These are phyloP conservation scores for Lasioglossum oenotherae DNA, from an alignment of 2,888 invertebrate genomes.

Conservation along the genomic window DNA sequence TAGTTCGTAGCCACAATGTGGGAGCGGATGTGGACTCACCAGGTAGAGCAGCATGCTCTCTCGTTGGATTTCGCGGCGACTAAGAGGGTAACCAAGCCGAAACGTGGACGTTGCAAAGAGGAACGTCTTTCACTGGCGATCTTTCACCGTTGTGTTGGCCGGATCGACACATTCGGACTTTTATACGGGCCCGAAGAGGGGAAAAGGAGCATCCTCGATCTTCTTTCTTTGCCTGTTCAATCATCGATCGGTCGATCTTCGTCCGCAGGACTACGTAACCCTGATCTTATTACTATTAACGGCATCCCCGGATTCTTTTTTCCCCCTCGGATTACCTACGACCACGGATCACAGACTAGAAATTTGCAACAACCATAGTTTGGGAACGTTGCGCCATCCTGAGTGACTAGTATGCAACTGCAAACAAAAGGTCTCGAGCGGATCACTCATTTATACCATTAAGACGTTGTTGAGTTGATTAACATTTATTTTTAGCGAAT, in stretches of 20 bases:
- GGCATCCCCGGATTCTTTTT: conserved; percentile 8
- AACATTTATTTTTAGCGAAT: not conserved
- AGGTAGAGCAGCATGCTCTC: conserved; percentile 47
- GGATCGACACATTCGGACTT: conserved; percentile 72
- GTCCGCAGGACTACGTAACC: conserved; percentile 57
- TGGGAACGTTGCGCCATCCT: conserved; percentile 11
- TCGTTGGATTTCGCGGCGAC: conserved; percentile 42
- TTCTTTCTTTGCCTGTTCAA: conserved; percentile 47
- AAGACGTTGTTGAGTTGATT: not conserved
- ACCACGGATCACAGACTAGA: conserved; percentile 12
- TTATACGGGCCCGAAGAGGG: conserved; percentile 70
- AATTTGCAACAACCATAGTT: conserved; percentile 21
- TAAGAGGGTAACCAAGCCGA: conserved; percentile 28
- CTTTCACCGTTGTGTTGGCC: conserved; percentile 75
- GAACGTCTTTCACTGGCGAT: conserved; percentile 69
- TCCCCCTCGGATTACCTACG: not conserved
- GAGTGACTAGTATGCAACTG: not conserved
- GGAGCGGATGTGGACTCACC: conserved; percentile 48
- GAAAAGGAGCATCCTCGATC: conserved; percentile 57
- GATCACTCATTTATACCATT: not conserved
- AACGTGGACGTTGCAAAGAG: conserved; percentile 47
- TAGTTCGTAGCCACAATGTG: not conserved
- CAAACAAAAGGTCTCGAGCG: not conserved
- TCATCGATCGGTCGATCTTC: conserved; percentile 64
- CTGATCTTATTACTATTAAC: conserved; percentile 56